phyloP scores from a whole-genome alignment of 2,888 invertebrate genomes.

The Elmis aenea region DNA sequence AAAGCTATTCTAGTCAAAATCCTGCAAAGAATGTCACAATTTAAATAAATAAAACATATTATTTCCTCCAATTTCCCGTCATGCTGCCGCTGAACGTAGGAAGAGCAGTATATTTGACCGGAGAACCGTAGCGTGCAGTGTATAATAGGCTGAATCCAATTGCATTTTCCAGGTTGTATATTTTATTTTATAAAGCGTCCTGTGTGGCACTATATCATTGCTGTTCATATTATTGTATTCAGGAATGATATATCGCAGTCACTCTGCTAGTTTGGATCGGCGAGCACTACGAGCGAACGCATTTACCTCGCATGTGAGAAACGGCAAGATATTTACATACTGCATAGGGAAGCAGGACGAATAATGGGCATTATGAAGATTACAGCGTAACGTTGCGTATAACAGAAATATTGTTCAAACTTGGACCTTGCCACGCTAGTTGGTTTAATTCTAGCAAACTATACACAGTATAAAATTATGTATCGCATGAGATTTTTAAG shows the following conservation, averaged over 20 bases:
- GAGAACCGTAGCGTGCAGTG: slow-evolving; percentile 21
- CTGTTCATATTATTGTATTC: slow-evolving; percentile 36
- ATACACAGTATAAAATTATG: not conserved
- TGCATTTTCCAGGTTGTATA: slow-evolving; percentile 33
- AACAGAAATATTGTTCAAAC: no score
- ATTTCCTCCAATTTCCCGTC: slow-evolving; percentile 23
- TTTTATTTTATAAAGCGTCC: slow-evolving; percentile 35
- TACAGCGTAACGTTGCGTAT: no score
- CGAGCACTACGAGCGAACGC: slow-evolving; percentile 9
- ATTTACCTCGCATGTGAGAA: slow-evolving; percentile 7
- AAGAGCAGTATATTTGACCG: slow-evolving; percentile 13
- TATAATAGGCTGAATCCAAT: slow-evolving; percentile 28
- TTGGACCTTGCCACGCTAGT: no score
- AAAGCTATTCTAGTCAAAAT: not conserved
- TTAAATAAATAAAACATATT: slow-evolving; percentile 19
- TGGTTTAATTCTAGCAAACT: not conserved
- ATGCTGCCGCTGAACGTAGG: slow-evolving; percentile 5
- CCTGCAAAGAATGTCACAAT: slow-evolving; percentile 1
- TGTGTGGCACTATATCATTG: slow-evolving; percentile 34
- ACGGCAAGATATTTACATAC: slow-evolving; percentile 14
- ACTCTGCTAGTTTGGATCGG: slow-evolving; percentile 20
- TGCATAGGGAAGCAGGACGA: slow-evolving; percentile 6
- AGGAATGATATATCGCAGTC: slow-evolving; percentile 33
- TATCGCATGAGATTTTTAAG: no score
- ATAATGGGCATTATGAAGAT: no score